Base-by-base conservation (phyloP, 2,888 invertebrate species). In the Neelides folsomi region DNA sequence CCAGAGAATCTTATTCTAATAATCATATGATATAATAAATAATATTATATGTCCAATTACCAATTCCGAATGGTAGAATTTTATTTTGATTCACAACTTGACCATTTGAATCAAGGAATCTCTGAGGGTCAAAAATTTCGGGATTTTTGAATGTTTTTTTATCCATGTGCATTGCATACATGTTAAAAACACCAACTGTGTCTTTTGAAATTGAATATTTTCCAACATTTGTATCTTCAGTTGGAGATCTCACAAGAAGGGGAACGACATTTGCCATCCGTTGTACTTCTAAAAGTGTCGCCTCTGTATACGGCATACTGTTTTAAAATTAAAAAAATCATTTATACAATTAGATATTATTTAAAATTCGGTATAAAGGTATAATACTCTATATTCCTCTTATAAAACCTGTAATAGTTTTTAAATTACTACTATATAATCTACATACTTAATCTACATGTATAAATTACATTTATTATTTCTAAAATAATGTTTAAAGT, bases 291-390 rank as follows among this genome's bases (percentile, higher is more conserved):
- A 59, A 20, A 18, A 61, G 19, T 9, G 55, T 53, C n/a, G 61
- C 61, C 49, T 61, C 61, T 2, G 56, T 56, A 40, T 57, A 61
- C 0, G 61, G 61, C 61, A 61, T 57, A 38, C 61, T 60, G 3
- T n/a, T n/a, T n/a, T n/a, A n/a, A n/a, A n/a, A n/a, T n/a, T n/a
- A n/a, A n/a, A n/a, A n/a, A n/a, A n/a, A n/a, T n/a, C n/a, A n/a
- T n/a, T n/a, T n/a, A n/a, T n/a, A n/a, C n/a, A n/a, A n/a, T n/a
- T n/a, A n/a, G n/a, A n/a, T n/a, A n/a, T n/a, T n/a, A n/a, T n/a
- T n/a, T n/a, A n/a, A n/a, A n/a, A n/a, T n/a, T n/a, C n/a, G n/a
- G n/a, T n/a, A n/a, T n/a, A n/a, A n/a, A n/a, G n/a, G n/a, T n/a
- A n/a, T n/a, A n/a, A n/a, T n/a, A n/a, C n/a, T n/a, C n/a, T n/a